Evolutionary conservation across 2,797 vertebrate species (phyloP).

Genomic region (Rhynchonycteris naso): DNA sequence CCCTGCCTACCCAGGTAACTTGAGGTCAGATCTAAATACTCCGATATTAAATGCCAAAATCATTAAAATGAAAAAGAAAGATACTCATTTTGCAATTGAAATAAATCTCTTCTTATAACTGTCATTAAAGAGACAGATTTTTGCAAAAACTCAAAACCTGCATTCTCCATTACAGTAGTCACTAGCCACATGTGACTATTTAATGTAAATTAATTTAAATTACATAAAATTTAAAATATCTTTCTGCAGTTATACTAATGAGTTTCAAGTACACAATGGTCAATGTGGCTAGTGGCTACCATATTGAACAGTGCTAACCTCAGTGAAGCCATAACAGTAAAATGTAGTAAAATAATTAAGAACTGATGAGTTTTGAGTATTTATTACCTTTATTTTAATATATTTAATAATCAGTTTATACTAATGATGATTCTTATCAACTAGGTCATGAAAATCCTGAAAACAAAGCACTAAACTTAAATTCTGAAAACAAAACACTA

Average conservation of each 20-base stretch:
- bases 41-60: neutral
- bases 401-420: neutral
- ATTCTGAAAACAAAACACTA: too few species aligned
- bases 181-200: neutral
- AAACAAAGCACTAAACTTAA: too few species aligned
- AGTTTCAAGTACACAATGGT: neutral
- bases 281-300: neutral
- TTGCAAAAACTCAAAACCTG: neutral
- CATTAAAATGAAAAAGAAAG: neutral
- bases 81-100: neutral
- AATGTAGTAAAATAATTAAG: neutral
- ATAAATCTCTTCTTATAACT: slow-evolving; percentile 14
- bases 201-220: neutral
- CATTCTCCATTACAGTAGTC: neutral
- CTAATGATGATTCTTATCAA: neutral
- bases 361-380: neutral
- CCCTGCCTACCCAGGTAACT: neutral
- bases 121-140: neutral
- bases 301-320: neutral
- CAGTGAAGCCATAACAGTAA: neutral
- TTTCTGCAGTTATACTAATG: neutral
- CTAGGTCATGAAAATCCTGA: neutral
- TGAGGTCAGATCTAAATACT: slow-evolving; percentile 1
- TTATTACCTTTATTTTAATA: neutral
- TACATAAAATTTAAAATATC: neutral